These are phyloP conservation scores for Choloepus didactylus DNA, from an alignment of 2,797 vertebrate genomes.

Conservation along the genomic window DNA sequence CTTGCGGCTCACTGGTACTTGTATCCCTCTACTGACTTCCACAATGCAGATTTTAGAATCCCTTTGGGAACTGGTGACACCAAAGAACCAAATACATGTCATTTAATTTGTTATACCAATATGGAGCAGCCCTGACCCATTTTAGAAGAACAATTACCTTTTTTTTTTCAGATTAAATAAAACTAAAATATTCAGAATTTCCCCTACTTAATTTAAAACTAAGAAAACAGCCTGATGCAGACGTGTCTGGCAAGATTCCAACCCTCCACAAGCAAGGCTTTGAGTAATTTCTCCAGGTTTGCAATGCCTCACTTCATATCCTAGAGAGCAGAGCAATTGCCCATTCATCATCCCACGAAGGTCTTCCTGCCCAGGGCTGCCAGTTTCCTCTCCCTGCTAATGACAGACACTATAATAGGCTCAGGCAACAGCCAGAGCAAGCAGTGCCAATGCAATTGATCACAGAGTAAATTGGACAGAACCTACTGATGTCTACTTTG, in stretches of 20 bases:
- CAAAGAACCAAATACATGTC: neutral
- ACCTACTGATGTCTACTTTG: neutral
- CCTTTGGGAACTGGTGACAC: neutral
- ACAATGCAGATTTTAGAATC: neutral
- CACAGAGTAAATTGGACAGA: rapidly evolving
- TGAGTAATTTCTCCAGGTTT: neutral
- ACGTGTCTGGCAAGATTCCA: neutral
- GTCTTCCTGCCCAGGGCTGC: neutral
- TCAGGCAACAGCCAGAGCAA: too few species aligned
- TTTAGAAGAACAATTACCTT: neutral
- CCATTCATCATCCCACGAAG: neutral
- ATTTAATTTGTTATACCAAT: neutral
- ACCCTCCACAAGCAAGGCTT: neutral
- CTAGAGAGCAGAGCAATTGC: constrained; percentile 17
- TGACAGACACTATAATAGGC: neutral
- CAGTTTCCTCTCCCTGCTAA: neutral
- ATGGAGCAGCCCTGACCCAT: neutral
- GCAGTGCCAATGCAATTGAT: too few species aligned
- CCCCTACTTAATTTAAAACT: neutral
- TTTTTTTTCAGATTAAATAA: constrained; percentile 41
- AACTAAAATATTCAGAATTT: neutral
- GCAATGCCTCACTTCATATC: constrained; percentile 1
- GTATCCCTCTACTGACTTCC: neutral
- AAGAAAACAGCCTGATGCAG: neutral
- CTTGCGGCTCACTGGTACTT: neutral